Conservation (phyloP, 2,888 invertebrate genomes). For the Anaspis maculata region DNA sequence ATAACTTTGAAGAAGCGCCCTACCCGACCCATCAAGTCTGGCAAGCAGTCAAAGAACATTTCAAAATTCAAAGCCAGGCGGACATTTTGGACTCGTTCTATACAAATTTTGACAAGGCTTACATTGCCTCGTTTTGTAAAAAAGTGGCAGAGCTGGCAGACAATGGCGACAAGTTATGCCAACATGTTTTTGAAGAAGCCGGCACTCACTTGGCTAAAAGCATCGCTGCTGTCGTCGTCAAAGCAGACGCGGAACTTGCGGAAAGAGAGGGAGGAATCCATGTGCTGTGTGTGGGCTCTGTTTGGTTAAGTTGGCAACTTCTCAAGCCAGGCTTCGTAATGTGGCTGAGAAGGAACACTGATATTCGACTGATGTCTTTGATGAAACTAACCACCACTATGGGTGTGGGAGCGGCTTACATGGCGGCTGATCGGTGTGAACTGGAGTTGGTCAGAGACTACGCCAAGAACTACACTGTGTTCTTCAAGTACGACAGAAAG, state of each 20-base stretch:
- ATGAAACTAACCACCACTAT: constrained; percentile 64
- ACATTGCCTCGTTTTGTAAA: constrained; percentile 64
- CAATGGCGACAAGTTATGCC: constrained; percentile 64
- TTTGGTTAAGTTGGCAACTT: constrained; percentile 88
- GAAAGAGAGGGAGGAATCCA: constrained; percentile 46
- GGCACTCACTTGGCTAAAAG: constrained; percentile 58
- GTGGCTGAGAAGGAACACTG: constrained; percentile 44
- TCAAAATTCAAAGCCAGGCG: constrained; percentile 57
- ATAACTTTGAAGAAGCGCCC: constrained; percentile 61
- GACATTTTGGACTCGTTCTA: constrained; percentile 70
- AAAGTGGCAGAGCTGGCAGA: constrained; percentile 62
- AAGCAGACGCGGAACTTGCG: constrained; percentile 51
- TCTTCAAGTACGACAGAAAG: constrained; percentile 49
- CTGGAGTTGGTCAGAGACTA: constrained; percentile 63
- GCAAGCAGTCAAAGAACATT: constrained; percentile 66
- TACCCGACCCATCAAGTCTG: constrained; percentile 60
- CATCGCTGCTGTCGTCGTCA: constrained; percentile 54
- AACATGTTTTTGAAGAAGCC: constrained; percentile 61
- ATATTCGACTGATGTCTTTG: constrained; percentile 52
- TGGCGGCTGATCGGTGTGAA: constrained; percentile 65
- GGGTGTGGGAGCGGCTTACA: constrained; percentile 79
- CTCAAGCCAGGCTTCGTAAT: constrained; percentile 62
- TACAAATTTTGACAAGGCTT: constrained; percentile 74
- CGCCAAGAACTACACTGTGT: constrained; percentile 56
- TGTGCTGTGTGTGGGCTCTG: constrained; percentile 88